phyloP scores from a whole-genome alignment of 2,797 vertebrate species.

The Huso huso region DNA sequence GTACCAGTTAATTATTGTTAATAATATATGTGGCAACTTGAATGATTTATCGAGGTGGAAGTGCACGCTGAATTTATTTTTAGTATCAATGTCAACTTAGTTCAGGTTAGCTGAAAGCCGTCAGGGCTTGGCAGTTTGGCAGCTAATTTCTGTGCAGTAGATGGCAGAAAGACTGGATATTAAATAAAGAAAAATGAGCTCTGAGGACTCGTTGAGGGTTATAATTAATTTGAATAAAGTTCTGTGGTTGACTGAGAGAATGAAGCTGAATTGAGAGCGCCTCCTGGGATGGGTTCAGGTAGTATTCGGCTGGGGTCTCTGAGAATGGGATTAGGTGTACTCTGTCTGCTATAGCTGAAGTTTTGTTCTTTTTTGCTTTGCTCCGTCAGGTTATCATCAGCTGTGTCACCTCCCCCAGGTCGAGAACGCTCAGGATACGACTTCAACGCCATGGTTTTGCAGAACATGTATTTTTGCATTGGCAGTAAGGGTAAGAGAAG shows the following conservation, averaged over 20 bases:
- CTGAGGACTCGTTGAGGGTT: conserved; percentile 4
- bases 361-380: conserved; percentile 8
- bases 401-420: conserved; percentile 83
- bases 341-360: neutral
- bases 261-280: too few species aligned
- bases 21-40: too few species aligned
- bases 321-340: too few species aligned
- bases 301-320: too few species aligned
- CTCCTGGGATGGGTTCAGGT: too few species aligned
- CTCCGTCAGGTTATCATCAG: conserved; percentile 78
- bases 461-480: conserved; percentile 89
- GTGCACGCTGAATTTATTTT: too few species aligned
- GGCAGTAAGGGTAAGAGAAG: conserved; percentile 78
- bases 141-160: too few species aligned
- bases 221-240: conserved; percentile 20
- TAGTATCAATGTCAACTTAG: too few species aligned
- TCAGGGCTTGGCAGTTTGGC: too few species aligned
- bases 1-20: too few species aligned
- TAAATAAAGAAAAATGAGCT: conserved; percentile 22
- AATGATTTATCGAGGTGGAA: too few species aligned
- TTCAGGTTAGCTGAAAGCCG: too few species aligned
- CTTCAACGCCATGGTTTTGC: conserved; percentile 81
- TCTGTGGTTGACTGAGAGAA: neutral
- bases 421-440: conserved; percentile 45
- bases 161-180: conserved; percentile 1